phyloP scores from a whole-genome alignment of 2,113 vertebrate species.

The Coptodon rendalli region DNA sequence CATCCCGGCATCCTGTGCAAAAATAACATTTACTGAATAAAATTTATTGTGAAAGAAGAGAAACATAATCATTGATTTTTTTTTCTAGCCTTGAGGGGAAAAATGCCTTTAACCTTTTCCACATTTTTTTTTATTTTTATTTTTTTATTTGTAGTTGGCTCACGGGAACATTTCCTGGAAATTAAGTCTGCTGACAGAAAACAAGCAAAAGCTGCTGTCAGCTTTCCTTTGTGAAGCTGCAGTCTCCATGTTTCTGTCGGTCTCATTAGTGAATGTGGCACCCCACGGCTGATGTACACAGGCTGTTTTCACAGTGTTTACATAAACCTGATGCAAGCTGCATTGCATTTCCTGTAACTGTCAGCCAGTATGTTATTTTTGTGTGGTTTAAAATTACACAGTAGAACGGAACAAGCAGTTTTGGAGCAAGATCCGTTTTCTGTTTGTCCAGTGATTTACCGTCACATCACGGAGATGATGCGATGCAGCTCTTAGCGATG shows the following conservation, averaged over 20 bases:
- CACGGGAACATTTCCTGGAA: not conserved
- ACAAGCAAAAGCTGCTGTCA: not conserved
- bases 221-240: not conserved
- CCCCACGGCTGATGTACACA: not conserved
- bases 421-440: not conserved
- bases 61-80: not conserved
- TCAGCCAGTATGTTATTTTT: not conserved
- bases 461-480: not conserved
- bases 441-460: not conserved
- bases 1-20: not conserved
- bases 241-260: slow-evolving; percentile 9
- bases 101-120: not conserved
- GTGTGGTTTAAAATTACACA: not conserved
- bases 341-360: not conserved
- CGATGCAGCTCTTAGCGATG: not conserved
- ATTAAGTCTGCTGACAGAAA: not conserved
- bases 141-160: not conserved
- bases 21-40: not conserved
- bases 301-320: slow-evolving; percentile 24
- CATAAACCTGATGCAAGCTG: slow-evolving; percentile 1
- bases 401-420: not conserved
- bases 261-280: slow-evolving; percentile 1
- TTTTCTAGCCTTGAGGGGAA: not conserved
- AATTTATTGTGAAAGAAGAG: not conserved
- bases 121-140: not conserved